Evolutionary conservation across 1,140 invertebrate species (phyloP).

Genomic region (Parasteatoda tepidariorum): DNA sequence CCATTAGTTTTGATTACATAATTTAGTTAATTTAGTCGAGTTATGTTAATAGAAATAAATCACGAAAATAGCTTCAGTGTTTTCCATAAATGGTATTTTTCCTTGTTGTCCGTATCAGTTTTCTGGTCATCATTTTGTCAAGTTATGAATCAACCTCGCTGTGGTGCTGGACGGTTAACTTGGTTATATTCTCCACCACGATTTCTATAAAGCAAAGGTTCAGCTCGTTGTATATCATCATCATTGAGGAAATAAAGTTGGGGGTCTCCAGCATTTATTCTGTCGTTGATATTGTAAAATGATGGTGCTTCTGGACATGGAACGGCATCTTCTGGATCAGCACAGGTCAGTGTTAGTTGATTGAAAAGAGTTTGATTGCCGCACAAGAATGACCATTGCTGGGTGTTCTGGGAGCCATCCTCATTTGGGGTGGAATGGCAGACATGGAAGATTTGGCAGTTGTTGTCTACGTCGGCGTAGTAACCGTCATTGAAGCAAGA

Average conservation of each 20-base stretch:
- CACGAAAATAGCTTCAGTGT: too few species aligned
- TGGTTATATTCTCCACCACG: constrained; percentile 1
- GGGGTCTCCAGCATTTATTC: constrained; percentile 58
- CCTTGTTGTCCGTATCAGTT: too few species aligned
- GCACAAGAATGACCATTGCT: constrained; percentile 84
- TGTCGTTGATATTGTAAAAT: constrained; percentile 65
- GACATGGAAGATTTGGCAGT: constrained; percentile 68
- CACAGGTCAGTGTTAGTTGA: constrained; percentile 75
- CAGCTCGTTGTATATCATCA: constrained; percentile 55
- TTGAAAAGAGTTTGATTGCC: constrained; percentile 87
- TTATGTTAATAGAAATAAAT: too few species aligned
- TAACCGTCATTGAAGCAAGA: constrained; percentile 66
- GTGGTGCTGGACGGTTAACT: not conserved
- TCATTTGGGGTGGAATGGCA: constrained; percentile 74
- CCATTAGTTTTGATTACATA: too few species aligned
- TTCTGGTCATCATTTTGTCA: too few species aligned
- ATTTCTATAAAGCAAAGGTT: constrained; percentile 37
- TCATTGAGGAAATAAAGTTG: constrained; percentile 56
- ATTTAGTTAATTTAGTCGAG: too few species aligned
- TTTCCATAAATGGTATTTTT: too few species aligned
- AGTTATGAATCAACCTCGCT: too few species aligned
- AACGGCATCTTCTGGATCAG: constrained; percentile 64
- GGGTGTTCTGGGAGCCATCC: constrained; percentile 69
- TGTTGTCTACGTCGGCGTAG: constrained; percentile 68
- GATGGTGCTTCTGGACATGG: constrained; percentile 65